Evolutionary conservation across 2,797 vertebrate species (phyloP).

Genomic region (Darevskia mixta): DNA sequence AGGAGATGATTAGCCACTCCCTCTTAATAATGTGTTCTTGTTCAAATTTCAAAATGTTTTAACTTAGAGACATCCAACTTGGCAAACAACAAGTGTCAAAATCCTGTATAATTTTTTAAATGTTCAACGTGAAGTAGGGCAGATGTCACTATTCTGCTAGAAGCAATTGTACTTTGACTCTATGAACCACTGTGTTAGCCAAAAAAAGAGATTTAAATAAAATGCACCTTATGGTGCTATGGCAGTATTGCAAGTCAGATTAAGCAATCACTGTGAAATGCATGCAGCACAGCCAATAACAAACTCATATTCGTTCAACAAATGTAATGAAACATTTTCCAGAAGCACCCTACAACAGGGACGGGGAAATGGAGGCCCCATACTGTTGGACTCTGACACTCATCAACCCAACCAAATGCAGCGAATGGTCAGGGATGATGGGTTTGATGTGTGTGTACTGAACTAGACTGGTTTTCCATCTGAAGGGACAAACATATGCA

Average conservation of each 20-base stretch:
- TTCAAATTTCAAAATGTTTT: background rate
- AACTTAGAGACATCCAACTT: background rate
- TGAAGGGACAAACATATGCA: background rate
- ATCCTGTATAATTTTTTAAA: background rate
- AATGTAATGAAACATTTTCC: background rate
- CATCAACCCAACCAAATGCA: too few species aligned
- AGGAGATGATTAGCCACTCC: conserved; percentile 56
- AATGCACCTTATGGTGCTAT: background rate
- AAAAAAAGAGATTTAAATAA: background rate
- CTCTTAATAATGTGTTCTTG: background rate
- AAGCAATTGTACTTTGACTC: background rate
- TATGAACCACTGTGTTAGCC: background rate
- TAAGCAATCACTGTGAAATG: background rate
- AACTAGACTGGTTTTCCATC: background rate
- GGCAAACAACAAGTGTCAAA: background rate
- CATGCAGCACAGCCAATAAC: background rate
- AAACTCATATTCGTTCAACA: background rate
- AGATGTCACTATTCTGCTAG: background rate
- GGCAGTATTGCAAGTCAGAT: background rate
- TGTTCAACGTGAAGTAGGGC: background rate
- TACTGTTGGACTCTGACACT: too few species aligned
- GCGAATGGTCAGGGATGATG: too few species aligned
- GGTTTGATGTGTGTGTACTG: too few species aligned
- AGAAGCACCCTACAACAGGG: background rate
- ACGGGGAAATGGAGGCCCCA: too few species aligned